These are phyloP conservation scores for Xanthorhoe spadicearia DNA, from an alignment of 2,888 invertebrate genomes.

Conservation along the genomic window DNA sequence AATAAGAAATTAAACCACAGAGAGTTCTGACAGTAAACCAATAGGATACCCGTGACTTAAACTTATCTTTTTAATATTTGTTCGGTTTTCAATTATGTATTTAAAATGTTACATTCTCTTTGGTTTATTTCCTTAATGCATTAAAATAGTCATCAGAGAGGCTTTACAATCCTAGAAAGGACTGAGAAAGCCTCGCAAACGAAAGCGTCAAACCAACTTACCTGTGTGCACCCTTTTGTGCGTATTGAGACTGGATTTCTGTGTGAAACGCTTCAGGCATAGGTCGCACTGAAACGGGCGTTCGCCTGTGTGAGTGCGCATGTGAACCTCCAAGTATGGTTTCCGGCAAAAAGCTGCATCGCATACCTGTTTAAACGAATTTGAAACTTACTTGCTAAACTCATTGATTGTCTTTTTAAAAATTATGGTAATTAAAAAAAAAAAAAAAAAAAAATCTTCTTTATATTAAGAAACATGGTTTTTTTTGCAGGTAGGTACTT, in stretches of 20 bases:
- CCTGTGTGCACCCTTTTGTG: constrained; percentile 91
- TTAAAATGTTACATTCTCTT: background rate
- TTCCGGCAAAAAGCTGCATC: constrained; percentile 92
- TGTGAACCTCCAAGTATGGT: constrained; percentile 92
- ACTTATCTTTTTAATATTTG: background rate
- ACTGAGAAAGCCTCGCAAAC: constrained; percentile 30
- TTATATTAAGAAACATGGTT: background rate
- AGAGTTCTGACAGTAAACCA: background rate
- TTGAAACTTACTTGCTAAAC: constrained; percentile 16
- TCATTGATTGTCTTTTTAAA: background rate
- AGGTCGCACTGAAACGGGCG: constrained; percentile 90
- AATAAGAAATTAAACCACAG: constrained; percentile 22
- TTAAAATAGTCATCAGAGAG: constrained; percentile 27
- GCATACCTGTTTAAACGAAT: constrained; percentile 78
- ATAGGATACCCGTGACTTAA: background rate
- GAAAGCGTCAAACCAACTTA: constrained; percentile 58
- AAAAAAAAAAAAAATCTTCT: background rate
- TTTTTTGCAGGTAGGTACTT: too few relatives aligned
- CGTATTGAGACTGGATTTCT: constrained; percentile 92
- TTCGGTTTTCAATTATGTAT: background rate
- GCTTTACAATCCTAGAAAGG: constrained; percentile 30
- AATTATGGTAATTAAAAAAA: background rate
- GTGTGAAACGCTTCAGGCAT: constrained; percentile 91
- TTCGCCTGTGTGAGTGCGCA: constrained; percentile 92
- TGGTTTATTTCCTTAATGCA: constrained; percentile 15